phyloP scores from a whole-genome alignment of 2,888 invertebrate species.

The Coelinius sp. region DNA sequence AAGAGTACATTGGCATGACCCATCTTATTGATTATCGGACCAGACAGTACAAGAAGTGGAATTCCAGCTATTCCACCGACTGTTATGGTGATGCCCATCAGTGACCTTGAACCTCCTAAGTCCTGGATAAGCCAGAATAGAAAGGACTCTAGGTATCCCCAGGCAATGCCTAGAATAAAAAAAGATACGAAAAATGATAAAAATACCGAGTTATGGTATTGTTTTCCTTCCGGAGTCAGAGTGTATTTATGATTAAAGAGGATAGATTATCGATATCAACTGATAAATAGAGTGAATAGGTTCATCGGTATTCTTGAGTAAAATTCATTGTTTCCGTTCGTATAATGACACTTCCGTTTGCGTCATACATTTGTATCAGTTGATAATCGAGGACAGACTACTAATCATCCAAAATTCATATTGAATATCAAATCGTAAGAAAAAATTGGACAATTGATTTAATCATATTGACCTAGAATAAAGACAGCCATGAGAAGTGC shows the following conservation, averaged over 20 bases:
- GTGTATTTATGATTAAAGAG: not conserved
- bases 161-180: conserved; percentile 78
- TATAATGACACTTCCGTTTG: conserved; percentile 32
- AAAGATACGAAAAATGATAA: conserved; percentile 9
- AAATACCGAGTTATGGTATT: conserved; percentile 9
- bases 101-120: conserved; percentile 80
- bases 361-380: conserved; percentile 27
- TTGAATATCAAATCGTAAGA: not conserved
- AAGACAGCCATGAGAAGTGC: conserved; percentile 82
- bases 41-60: conserved; percentile 82
- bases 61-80: conserved; percentile 84
- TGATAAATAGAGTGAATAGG: not conserved
- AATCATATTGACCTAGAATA: conserved; percentile 75
- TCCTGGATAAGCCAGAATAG: conserved; percentile 86
- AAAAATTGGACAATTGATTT: not conserved
- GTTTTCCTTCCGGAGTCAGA: not conserved
- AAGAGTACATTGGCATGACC: conserved; percentile 85
- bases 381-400: conserved; percentile 6
- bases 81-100: conserved; percentile 87
- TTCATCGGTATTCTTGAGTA: not conserved
- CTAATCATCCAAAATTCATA: not conserved
- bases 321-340: conserved; percentile 16
- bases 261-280: not conserved
- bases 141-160: conserved; percentile 88
- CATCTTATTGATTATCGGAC: conserved; percentile 80